phyloP scores from a whole-genome alignment of 2,113 vertebrate genomes.

The Varanus salvator region DNA sequence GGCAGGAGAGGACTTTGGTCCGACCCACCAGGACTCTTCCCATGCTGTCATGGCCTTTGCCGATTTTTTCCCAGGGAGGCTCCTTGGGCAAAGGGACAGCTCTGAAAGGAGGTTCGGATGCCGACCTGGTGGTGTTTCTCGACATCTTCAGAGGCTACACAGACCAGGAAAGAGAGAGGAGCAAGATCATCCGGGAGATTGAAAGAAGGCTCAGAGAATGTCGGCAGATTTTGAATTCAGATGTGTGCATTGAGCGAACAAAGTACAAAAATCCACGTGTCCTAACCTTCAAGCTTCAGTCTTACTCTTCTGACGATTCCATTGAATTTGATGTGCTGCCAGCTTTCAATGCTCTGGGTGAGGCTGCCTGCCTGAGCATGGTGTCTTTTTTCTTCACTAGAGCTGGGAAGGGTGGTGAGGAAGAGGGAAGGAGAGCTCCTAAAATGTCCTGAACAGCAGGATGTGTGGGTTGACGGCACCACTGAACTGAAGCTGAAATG shows the following conservation, averaged over 20 bases:
- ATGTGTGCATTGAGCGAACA: conserved; percentile 42
- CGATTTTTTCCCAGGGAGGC: conserved; percentile 48
- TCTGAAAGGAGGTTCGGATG: conserved; percentile 30
- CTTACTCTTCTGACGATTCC: neutral
- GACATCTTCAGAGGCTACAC: conserved; percentile 32
- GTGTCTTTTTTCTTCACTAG: no score
- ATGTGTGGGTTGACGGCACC: no score
- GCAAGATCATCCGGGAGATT: conserved; percentile 38
- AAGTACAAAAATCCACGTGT: conserved; percentile 42
- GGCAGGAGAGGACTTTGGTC: no score
- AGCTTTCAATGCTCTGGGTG: conserved; percentile 59
- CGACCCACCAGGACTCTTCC: no score
- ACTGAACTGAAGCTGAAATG: no score
- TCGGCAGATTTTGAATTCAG: neutral
- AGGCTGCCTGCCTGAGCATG: neutral
- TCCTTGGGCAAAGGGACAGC: conserved; percentile 62
- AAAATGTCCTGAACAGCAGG: no score
- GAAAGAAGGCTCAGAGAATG: conserved; percentile 31
- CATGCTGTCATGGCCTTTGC: no score
- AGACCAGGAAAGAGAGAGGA: conserved; percentile 13
- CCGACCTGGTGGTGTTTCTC: conserved; percentile 58
- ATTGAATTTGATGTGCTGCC: conserved; percentile 64
- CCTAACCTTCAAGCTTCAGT: conserved; percentile 46
- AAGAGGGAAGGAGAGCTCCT: no score
- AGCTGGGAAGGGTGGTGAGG: neutral